phyloP scores from a whole-genome alignment of 2,113 vertebrate genomes.

The Sceloporus undulatus region DNA sequence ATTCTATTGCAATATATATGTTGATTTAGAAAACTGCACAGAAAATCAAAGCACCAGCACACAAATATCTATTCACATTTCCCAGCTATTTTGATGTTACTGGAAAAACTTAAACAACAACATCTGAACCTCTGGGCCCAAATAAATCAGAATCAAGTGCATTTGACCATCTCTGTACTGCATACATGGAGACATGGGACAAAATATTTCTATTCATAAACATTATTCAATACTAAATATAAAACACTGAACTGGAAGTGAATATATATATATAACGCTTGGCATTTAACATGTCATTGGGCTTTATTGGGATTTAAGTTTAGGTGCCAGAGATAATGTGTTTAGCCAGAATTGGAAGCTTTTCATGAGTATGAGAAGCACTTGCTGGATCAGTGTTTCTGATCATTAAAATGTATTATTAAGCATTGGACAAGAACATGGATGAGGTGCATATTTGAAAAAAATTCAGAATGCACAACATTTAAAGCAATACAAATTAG shows the following conservation, averaged over 20 bases:
- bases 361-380: not conserved
- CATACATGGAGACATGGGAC: not conserved
- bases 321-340: not conserved
- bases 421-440: not conserved
- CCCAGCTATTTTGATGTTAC: slow-evolving; percentile 7
- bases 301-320: not conserved
- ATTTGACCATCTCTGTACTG: not conserved
- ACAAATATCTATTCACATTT: not conserved
- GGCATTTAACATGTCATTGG: not conserved
- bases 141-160: not conserved
- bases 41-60: rapidly evolving
- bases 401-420: not conserved
- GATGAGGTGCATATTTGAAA: not conserved
- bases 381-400: not conserved
- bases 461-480: not conserved
- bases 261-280: not conserved
- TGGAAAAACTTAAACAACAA: slow-evolving; percentile 18
- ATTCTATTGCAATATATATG: rapidly evolving
- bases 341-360: not conserved
- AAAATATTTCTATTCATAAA: not conserved
- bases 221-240: not conserved
- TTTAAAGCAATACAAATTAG: not conserved
- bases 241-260: not conserved
- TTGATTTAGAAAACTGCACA: not conserved
- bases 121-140: not conserved